These are phyloP conservation scores for Vanessa tameamea DNA, from an alignment of 1,140 invertebrate species.

Conservation along the genomic window DNA sequence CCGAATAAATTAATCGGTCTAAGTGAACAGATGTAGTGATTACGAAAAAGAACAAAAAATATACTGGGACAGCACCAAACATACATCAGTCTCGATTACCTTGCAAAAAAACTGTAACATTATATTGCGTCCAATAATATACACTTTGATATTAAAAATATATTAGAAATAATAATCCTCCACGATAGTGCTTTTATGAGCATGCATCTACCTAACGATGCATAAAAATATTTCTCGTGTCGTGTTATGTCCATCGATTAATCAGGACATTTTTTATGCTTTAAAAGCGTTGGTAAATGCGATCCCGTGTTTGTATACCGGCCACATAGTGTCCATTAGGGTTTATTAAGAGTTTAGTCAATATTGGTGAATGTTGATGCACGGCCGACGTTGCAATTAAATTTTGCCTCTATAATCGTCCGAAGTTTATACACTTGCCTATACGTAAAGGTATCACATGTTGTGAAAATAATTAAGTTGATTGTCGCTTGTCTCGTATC, in stretches of 20 bases:
- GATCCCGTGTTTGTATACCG: slow-evolving; percentile 49
- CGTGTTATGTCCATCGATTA: slow-evolving; percentile 67
- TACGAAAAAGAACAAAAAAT: no score
- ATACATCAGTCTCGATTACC: no score
- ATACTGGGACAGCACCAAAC: no score
- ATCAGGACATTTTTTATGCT: slow-evolving; percentile 64
- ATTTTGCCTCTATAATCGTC: slow-evolving; percentile 54
- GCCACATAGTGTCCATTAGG: slow-evolving; percentile 61
- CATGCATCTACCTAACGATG: slow-evolving; percentile 63
- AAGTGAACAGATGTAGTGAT: no score
- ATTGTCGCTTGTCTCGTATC: slow-evolving; percentile 33
- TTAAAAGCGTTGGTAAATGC: slow-evolving; percentile 57
- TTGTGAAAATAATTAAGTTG: slow-evolving; percentile 47
- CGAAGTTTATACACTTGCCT: slow-evolving; percentile 38
- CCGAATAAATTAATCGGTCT: no score
- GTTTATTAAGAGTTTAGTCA: slow-evolving; percentile 74
- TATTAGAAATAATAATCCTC: slow-evolving; percentile 29
- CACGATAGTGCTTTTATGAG: slow-evolving; percentile 37
- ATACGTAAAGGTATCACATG: slow-evolving; percentile 40
- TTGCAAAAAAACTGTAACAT: not conserved
- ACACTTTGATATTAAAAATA: slow-evolving; percentile 11
- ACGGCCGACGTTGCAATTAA: slow-evolving; percentile 55
- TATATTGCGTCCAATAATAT: slow-evolving; percentile 18
- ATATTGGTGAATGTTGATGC: slow-evolving; percentile 57
- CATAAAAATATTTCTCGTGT: slow-evolving; percentile 78